phyloP scores from a whole-genome alignment of 1,140 invertebrate genomes.

The Diorhabda sublineata region DNA sequence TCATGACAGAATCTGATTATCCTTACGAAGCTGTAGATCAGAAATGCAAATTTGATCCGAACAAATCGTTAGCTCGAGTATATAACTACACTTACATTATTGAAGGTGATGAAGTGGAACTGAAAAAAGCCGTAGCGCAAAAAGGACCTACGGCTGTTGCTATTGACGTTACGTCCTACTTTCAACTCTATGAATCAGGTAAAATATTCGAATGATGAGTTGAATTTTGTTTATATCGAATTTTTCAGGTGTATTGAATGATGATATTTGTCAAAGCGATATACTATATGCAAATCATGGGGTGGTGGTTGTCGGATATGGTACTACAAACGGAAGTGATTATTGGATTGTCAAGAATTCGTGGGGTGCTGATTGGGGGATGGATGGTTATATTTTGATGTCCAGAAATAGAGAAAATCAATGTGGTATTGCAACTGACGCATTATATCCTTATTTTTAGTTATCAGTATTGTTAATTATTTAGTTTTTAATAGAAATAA shows the following conservation, averaged over 20 bases:
- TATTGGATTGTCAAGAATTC: constrained; percentile 34
- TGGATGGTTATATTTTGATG: constrained; percentile 24
- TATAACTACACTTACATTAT: constrained; percentile 63
- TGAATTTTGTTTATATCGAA: neutral
- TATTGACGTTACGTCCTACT: constrained; percentile 70
- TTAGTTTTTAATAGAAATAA: too few species aligned
- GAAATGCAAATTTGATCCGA: constrained; percentile 57
- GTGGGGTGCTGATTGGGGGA: constrained; percentile 23
- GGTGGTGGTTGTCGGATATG: constrained; percentile 10
- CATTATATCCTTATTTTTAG: constrained; percentile 24
- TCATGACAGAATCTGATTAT: constrained; percentile 88
- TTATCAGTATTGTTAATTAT: too few species aligned
- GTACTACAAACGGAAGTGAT: constrained; percentile 6
- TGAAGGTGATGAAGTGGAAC: constrained; percentile 60
- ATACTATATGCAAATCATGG: constrained; percentile 5
- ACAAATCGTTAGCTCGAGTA: constrained; percentile 71
- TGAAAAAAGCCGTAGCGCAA: constrained; percentile 69
- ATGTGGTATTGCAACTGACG: constrained; percentile 30
- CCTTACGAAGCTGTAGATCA: constrained; percentile 78
- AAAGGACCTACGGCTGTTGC: constrained; percentile 73
- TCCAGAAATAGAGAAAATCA: constrained; percentile 24
- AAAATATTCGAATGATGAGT: constrained; percentile 49
- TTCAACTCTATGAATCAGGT: constrained; percentile 67
- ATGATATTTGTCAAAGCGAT: neutral
- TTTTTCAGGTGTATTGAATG: neutral